Percentiles rank a stretch among this genome's conserved stretches.
Evolutionary conservation across 2,113 vertebrate species (phyloP).

Genomic region (Eubucco bourcierii): DNA sequence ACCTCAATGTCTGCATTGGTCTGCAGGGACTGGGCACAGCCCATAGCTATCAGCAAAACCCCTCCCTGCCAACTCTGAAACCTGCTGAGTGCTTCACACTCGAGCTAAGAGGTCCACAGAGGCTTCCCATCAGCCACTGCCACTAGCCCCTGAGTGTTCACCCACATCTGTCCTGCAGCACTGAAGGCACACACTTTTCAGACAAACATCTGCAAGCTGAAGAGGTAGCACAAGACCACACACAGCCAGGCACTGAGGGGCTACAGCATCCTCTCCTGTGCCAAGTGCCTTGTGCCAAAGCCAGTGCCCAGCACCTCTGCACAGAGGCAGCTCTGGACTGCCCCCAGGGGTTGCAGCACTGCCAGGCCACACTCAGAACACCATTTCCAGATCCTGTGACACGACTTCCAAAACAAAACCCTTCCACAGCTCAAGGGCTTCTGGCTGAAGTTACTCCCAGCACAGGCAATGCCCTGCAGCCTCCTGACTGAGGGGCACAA

Average conservation of each 20-base stretch:
- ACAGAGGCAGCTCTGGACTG: neutral
- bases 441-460: neutral
- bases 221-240: neutral
- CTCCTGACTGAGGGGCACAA: fast-evolving
- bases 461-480: neutral
- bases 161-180: neutral
- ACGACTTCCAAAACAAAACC: neutral
- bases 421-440: neutral
- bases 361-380: fast-evolving
- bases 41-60: too few relatives aligned
- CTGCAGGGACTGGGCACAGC: too few relatives aligned
- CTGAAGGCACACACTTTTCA: neutral
- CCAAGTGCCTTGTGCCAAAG: fast-evolving
- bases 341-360: neutral
- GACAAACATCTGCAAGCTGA: too few relatives aligned
- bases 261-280: neutral
- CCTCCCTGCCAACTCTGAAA: too few relatives aligned
- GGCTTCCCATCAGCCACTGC: neutral
- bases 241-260: neutral
- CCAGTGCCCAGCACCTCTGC: neutral
- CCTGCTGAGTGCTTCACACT: too few relatives aligned
- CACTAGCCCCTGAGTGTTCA: too few relatives aligned
- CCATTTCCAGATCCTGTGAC: neutral
- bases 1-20: too few relatives aligned
- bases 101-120: too few relatives aligned